Conservation (phyloP, 2,113 vertebrate genomes). For the Oenanthe oenanthe region DNA sequence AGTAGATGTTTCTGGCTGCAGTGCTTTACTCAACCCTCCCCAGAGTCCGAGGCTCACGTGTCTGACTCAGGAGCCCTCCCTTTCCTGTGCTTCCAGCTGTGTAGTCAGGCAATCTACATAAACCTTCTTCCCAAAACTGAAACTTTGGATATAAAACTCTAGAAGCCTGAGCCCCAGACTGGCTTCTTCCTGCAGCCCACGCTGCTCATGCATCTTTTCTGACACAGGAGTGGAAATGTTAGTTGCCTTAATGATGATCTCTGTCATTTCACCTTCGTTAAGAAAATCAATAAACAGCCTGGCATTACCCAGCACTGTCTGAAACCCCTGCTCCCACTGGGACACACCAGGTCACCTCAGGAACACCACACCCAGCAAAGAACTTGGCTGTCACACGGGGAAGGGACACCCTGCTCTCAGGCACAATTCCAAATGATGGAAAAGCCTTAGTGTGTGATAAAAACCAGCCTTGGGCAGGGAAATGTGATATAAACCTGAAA, state of each 20-base stretch:
- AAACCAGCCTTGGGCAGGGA: not conserved
- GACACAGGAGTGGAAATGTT: not conserved
- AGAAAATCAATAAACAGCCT: not conserved
- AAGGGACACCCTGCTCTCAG: rapidly evolving
- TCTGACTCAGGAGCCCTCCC: not conserved
- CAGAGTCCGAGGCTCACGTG: not conserved
- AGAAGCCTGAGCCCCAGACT: not conserved
- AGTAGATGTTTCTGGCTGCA: conserved; percentile 4
- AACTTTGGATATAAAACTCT: not conserved
- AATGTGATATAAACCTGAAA: not conserved
- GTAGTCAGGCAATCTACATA: not conserved
- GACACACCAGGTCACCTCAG: not conserved
- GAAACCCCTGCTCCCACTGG: not conserved
- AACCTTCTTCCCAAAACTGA: rapidly evolving
- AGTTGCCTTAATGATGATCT: not conserved
- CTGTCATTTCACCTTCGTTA: not conserved
- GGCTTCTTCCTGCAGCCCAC: not conserved
- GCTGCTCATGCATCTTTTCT: not conserved
- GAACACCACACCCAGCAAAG: rapidly evolving
- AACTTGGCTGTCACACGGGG: rapidly evolving
- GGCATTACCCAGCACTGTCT: not conserved
- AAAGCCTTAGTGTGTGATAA: not conserved
- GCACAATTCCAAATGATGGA: too few species aligned
- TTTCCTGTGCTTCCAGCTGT: not conserved
- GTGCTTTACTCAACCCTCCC: not conserved